Base-by-base conservation (phyloP, 2,797 vertebrate genomes). In the Anabas testudineus region DNA sequence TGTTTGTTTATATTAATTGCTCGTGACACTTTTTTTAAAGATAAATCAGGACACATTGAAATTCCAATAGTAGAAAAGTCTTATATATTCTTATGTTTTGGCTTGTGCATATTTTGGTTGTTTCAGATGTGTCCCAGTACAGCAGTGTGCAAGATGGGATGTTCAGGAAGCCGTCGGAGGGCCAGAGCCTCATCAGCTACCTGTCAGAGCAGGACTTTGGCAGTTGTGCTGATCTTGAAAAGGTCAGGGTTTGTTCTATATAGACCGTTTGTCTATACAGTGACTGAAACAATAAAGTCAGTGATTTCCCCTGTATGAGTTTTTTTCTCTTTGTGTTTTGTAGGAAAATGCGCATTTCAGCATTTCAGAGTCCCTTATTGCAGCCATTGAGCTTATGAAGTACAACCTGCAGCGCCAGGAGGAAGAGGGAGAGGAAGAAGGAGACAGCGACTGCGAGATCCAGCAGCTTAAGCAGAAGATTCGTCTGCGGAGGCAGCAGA, bases 311-410 rank as follows among this genome's bases (percentile, higher is more conserved):
- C 7, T 34, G 1, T 47, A 12, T 7, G 8, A 15, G 19, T 43
- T 12, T 22, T n/a, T 18, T 32, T 30, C 52, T 18, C 5, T 24
- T 19, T 52, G 0, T 55, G 14, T 28, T 54, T 19, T 57, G 19
- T 87, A 99, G 98, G 98, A 99, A 80, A 99, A 99, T 0, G 98
- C 98, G 49, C 98, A 99, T 90, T 99, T 99, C 86, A 99, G 97
- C 86, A 99, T 99, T 88, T 99, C 96, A 0, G 98, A 99, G 89
- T 99, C 98, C 0, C 93, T 99, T 14, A 99, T 99, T 0, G 97
- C 97, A 1, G 98, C 98, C 85, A 99, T 99, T 3, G 98, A 99
- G 90, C 94, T 99, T 64, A 98, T 99, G 98, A 99, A 99, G 77
- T 99, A 95, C 88, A 99, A 98, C 87, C 92, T 99, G 94, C 93